Base-by-base conservation (phyloP, 2,888 invertebrate genomes). In the Macropis europaea region DNA sequence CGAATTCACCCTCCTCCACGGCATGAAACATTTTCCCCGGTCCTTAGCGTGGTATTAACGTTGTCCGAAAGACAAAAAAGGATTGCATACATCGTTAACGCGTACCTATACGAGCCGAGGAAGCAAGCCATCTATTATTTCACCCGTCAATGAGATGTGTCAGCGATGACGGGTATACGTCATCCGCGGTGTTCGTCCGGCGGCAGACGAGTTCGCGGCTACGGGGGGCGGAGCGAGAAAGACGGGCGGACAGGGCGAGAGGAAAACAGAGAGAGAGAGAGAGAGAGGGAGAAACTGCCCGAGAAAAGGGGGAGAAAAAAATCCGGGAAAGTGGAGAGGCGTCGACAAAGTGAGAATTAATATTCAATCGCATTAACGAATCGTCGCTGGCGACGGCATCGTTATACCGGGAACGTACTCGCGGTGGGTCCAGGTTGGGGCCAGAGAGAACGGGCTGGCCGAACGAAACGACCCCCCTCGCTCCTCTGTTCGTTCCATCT, bases 361-460 rank as follows among this genome's bases (percentile, higher is more conserved):
- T 87, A 87, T 87, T 87, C 85, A 87, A 88, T 88, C 88, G 88
- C 87, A 88, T 88, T 88, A 88, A 85, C 88, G 87, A 87, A 87
- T 88, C 87, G 87, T 88, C 86, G 86, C 77, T 79, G 84, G 85
- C 84, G 87, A 83, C 82, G 86, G 79, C 82, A 84, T 84, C 85
- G 81, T 81, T 78, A 81, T 81, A 81, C 70, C 74, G 45, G 70
- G 61, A 74, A 67, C 72, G 63, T 76, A 71, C 73, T 76, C 69
- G 74, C 70, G 62, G 47, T 32, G 54, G 17, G 47, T 34, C 50
- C 59, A 36, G 50, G 59, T 26, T 56, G 38, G 42, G 38, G 34
- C 15, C 38, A 40, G 22, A 15, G 63, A 48, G 53, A 45, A 56
- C 57, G 61, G 32, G 66, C 53, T 26, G 40, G 74, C 36, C 36